Base-by-base conservation (phyloP, 35 echinoderm and acorn worm genomes). In the Apostichopus parvimensis region DNA sequence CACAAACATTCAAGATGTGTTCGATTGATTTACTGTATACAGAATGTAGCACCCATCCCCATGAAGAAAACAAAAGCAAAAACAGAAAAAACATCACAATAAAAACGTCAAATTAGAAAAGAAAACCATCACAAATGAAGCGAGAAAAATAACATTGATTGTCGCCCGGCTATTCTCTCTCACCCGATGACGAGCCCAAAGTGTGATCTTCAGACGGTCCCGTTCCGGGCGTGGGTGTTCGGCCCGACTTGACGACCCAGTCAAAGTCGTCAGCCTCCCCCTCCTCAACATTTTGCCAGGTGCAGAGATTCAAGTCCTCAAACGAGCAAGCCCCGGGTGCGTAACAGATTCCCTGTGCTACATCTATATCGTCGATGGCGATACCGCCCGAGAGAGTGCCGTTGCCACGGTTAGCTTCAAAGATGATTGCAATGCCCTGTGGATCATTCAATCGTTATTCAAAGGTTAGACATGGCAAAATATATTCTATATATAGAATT, bases 121-220 rank as follows among this genome's bases (percentile, higher is more conserved):
- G 28, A 34, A 45, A 45, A 45, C 34, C 34, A 45, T 45, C 1
- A 45, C 1, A 45, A 45, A 4, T 3, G 1, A 45, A 45, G 34
- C 34, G 34, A 45, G 2, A 45, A 61, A 61, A 61, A 61, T 61
- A 61, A 61, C 7, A 61, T 61, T 9, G 12, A 61, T 61, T 9
- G 12, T 61, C 12, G 6, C 7, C 6, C 12, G 6, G 12, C 0
- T 11, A 12, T 5, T 8, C 8, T 82, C 79, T 34, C 79, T 62
- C 81, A 98, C 96, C 96, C 86, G n/a, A 9, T 14, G 66, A 5
- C 15, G 96, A 93, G 59, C 96, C 96, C 3, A 83, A 73, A 68
- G 95, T 96, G 90, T 96, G 95, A 25, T 96, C 95, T 54, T 88
- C 62, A 11, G 83, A 83, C 56, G 95, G 95, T 62, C 95, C 93